Evolutionary conservation across 2,888 invertebrate genomes (phyloP), one percentile per base, ranked within the genome.

Genomic region (Quadroppia sp.): DNA sequence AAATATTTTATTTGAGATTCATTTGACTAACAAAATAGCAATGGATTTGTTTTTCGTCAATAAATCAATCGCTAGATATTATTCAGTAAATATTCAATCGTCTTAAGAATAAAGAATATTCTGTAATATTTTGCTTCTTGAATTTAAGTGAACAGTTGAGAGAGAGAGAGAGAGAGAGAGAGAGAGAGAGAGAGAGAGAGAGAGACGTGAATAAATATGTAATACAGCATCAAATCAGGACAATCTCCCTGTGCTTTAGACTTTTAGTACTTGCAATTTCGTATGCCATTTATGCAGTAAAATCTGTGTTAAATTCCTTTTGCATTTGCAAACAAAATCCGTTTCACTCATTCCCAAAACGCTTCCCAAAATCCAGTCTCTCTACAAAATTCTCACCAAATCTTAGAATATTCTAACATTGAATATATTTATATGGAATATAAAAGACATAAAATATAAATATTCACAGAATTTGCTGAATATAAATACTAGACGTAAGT

Each of bases 371-470:
- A 69, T 23, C n/a, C 67, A 48, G 45, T 50, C 45, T 50, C 30
- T 23, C 56, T 28, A 73, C 73, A 73, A 74, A 67, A 71, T 53
- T 53, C 53, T 23, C 36, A 36, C 9, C 36, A 36, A 36, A 36
- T 36, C 4, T 9, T 7, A 36, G 36, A 36, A 36, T 36, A 36
- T 45, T 45, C 45, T 45, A 13, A 2, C 17, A 9, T 6, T 45
- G 15, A 15, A 15, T 25, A 9, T 25, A 23, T 25, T 23, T 20
- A 25, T 17, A 15, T 15, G 17, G 11, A 48, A 17, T 23, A 30
- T 59, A 15, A 15, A 28, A 30, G 59, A 53, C 36, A 64, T 71
- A 71, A 64, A 64, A 72, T 73, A 73, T 64, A 75, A 76, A 76
- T 73, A 73, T 71, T 71, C 67, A 36, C 61, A 40, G 36, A 64